A percentile compares a stretch with the other conserved stretches of the same genome.
Evolutionary conservation across 2,888 invertebrate genomes (phyloP).

Genomic region (Nemurella pictetii): DNA sequence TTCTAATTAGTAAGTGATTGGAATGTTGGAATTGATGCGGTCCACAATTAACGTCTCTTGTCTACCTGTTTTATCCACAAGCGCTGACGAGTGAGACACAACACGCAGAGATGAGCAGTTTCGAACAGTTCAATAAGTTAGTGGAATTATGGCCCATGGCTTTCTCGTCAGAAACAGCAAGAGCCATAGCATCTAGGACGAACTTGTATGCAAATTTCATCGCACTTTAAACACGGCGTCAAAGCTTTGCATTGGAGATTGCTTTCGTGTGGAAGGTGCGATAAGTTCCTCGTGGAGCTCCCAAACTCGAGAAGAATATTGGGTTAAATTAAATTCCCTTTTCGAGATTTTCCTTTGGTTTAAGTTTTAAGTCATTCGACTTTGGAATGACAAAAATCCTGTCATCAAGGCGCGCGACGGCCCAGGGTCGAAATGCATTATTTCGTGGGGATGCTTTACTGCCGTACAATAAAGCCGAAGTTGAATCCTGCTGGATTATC

Average conservation of each 20-base stretch:
- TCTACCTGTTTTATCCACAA: not conserved
- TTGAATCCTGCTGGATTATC: not conserved
- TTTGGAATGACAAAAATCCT: not conserved
- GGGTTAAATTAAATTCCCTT: slow-evolving; percentile 15
- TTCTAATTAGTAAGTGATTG: not conserved
- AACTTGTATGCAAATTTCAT: slow-evolving; percentile 14
- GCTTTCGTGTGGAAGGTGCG: slow-evolving; percentile 4
- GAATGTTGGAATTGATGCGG: not conserved
- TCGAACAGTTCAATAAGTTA: not conserved
- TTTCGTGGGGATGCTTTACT: not conserved
- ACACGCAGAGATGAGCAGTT: not conserved
- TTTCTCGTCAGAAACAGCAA: not conserved
- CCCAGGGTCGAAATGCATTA: not conserved
- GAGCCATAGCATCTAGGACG: not conserved
- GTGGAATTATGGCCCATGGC: not conserved
- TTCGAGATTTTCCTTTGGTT: not conserved
- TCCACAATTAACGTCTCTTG: not conserved
- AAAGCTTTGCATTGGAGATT: slow-evolving; percentile 7
- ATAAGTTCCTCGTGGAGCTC: not conserved
- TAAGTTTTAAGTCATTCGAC: not conserved
- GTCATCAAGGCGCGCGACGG: not conserved
- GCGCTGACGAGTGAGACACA: not conserved
- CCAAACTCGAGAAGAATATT: slow-evolving; percentile 8
- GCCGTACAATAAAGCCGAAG: not conserved
- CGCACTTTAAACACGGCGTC: not conserved